Evolutionary conservation across 2,797 vertebrate genomes (phyloP).

Genomic region (Syngnathus acus): DNA sequence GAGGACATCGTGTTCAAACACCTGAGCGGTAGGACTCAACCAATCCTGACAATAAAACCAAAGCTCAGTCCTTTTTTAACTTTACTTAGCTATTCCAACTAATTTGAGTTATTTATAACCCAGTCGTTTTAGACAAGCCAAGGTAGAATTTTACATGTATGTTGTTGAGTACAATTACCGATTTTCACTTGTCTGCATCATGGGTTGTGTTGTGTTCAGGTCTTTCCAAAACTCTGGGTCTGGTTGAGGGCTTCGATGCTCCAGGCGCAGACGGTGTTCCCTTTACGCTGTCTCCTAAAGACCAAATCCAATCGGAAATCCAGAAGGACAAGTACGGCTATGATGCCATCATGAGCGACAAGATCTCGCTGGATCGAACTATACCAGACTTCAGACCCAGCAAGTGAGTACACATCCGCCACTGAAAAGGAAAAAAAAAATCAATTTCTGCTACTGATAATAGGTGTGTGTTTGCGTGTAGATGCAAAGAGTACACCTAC

Average conservation of each 20-base stretch:
- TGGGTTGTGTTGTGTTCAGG: slow-evolving; percentile 54
- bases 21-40: slow-evolving; percentile 78
- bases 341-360: slow-evolving; percentile 94
- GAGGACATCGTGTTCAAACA: slow-evolving; percentile 95
- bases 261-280: slow-evolving; percentile 72
- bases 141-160: too few relatives aligned
- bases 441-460: neutral
- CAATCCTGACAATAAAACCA: neutral
- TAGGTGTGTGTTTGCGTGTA: slow-evolving; percentile 38
- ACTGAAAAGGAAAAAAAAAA: neutral
- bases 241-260: slow-evolving; percentile 93
- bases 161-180: too few relatives aligned
- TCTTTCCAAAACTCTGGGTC: slow-evolving; percentile 92
- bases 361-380: slow-evolving; percentile 89
- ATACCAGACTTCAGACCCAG: slow-evolving; percentile 91
- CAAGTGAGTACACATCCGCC: slow-evolving; percentile 68
- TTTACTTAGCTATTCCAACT: too few relatives aligned
- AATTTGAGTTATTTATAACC: too few relatives aligned
- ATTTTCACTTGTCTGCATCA: neutral
- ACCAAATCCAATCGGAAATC: slow-evolving; percentile 82
- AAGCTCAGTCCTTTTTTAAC: too few relatives aligned
- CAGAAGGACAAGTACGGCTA: slow-evolving; percentile 92
- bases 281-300: slow-evolving; percentile 78
- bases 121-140: too few relatives aligned
- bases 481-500: slow-evolving; percentile 86